Evolutionary conservation across 2,113 vertebrate genomes (phyloP).

Genomic region (Emydura subglobosa): DNA sequence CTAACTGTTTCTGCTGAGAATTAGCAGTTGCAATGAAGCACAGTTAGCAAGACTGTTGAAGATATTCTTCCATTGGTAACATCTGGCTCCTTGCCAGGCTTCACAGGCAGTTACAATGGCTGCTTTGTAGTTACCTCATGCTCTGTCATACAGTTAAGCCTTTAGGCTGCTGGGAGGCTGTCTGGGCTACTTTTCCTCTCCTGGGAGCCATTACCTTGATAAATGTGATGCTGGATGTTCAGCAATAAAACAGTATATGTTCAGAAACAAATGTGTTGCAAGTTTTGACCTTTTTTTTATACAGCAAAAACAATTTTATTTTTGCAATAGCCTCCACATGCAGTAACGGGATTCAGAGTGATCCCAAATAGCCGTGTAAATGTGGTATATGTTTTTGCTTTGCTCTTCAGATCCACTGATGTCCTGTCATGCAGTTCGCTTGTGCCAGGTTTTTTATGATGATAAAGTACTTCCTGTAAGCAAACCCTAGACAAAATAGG

Average conservation of each 20-base stretch:
- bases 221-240: not conserved
- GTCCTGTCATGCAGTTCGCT: slow-evolving; percentile 4
- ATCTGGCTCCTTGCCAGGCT: slow-evolving; percentile 2
- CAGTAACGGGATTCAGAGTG: slow-evolving; percentile 23
- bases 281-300: slow-evolving; percentile 59
- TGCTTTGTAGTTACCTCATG: slow-evolving; percentile 39
- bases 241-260: not conserved
- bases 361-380: slow-evolving; percentile 10
- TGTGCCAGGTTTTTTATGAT: slow-evolving; percentile 44
- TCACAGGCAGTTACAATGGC: not conserved
- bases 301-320: not conserved
- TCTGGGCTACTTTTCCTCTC: not conserved
- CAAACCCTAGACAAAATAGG: not conserved
- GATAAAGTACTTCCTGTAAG: slow-evolving; percentile 12
- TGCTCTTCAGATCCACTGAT: slow-evolving; percentile 40
- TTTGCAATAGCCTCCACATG: not conserved
- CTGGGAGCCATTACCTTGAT: slow-evolving; percentile 22
- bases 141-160: not conserved
- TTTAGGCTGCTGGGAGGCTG: not conserved
- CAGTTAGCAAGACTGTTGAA: not conserved
- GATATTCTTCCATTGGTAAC: not conserved
- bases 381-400: slow-evolving; percentile 19
- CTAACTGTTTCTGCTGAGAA: not conserved
- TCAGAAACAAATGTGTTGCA: slow-evolving; percentile 43
- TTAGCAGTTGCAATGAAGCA: not conserved